Percentiles rank a stretch among this genome's conserved stretches.
Evolutionary conservation across 2,888 invertebrate species (phyloP).

Genomic region (Eueremaeus valkanovi): DNA sequence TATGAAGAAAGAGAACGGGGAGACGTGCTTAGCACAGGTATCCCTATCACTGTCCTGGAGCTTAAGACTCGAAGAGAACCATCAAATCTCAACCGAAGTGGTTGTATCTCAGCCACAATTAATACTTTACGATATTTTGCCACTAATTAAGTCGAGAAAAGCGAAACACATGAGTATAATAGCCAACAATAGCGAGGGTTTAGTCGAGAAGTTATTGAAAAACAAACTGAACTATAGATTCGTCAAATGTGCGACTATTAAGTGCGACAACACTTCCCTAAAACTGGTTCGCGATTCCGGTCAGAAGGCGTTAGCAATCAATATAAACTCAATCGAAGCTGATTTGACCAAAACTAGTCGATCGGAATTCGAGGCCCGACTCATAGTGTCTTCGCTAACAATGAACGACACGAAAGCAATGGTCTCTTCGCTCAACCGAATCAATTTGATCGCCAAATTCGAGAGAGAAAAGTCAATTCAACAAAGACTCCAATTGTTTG

Average conservation of each 20-base stretch:
- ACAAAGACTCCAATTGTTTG: background rate
- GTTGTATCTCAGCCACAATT: slow-evolving; percentile 18
- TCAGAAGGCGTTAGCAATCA: slow-evolving; percentile 42
- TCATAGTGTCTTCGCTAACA: slow-evolving; percentile 2
- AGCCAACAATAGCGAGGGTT: background rate
- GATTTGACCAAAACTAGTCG: slow-evolving; percentile 22
- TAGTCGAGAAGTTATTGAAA: background rate
- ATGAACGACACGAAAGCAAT: slow-evolving; percentile 35
- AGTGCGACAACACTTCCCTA: background rate
- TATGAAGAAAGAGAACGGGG: background rate
- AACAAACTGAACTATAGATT: background rate
- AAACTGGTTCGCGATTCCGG: slow-evolving; percentile 40
- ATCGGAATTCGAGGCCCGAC: slow-evolving; percentile 6
- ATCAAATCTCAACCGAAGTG: slow-evolving; percentile 34
- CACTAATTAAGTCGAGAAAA: background rate
- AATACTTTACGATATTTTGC: slow-evolving; percentile 38
- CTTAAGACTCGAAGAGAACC: background rate
- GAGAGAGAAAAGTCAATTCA: slow-evolving; percentile 32
- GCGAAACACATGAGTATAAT: background rate
- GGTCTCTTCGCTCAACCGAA: slow-evolving; percentile 23
- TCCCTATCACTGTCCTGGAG: slow-evolving; percentile 32
- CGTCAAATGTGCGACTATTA: slow-evolving; percentile 1
- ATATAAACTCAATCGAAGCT: slow-evolving; percentile 41
- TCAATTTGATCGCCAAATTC: slow-evolving; percentile 24
- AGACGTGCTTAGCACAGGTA: slow-evolving; percentile 36